Conservation (phyloP, 2,888 invertebrate species). For the Volucella inflata region DNA sequence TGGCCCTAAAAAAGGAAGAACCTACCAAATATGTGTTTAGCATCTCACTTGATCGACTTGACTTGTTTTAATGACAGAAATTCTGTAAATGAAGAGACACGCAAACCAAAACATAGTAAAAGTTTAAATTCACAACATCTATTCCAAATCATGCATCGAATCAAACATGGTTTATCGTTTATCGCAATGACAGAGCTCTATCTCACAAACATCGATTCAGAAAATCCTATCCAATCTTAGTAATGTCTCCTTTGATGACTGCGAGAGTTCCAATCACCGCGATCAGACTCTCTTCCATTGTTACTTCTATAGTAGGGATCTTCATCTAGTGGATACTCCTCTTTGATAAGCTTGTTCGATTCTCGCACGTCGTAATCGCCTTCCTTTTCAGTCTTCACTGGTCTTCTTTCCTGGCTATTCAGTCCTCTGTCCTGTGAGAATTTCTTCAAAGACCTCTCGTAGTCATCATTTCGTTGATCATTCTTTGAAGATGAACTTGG, state of each 20-base stretch:
- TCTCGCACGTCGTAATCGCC: not conserved
- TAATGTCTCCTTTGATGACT: not conserved
- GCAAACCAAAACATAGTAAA: too few species aligned
- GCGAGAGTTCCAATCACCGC: not conserved
- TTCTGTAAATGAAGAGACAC: too few species aligned
- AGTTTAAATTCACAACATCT: too few species aligned
- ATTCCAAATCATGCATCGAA: too few species aligned
- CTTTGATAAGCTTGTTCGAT: not conserved
- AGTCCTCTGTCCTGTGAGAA: slow-evolving; percentile 16
- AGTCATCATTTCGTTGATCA: not conserved
- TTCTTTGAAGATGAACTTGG: slow-evolving; percentile 16
- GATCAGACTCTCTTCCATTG: not conserved
- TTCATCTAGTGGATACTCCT: slow-evolving; percentile 30
- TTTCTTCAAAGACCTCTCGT: slow-evolving; percentile 2
- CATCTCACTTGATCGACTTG: too few species aligned
- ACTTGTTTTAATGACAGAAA: too few species aligned
- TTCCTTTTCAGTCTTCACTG: not conserved
- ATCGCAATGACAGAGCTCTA: too few species aligned
- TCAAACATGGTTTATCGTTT: too few species aligned
- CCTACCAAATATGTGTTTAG: too few species aligned
- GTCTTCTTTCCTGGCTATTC: not conserved
- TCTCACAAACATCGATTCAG: too few species aligned
- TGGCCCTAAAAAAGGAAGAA: too few species aligned
- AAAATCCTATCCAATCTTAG: not conserved
- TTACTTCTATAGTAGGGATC: slow-evolving; percentile 43